phyloP scores from a whole-genome alignment of 1,140 invertebrate species.

The Tetraneura akinire region DNA sequence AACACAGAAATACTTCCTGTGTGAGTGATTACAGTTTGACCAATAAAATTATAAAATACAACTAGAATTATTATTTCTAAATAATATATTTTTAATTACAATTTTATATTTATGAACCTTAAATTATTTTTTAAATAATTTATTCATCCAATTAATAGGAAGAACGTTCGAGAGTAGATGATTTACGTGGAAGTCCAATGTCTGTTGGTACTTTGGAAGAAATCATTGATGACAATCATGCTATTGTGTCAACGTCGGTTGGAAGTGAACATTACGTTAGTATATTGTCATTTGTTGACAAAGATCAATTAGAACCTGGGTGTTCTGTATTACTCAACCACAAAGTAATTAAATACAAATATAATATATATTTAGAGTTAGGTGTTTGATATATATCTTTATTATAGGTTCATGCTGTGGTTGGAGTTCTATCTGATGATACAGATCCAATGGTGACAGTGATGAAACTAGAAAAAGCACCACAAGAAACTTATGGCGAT shows the following conservation, averaged over 20 bases:
- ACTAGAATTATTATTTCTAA: too few species aligned
- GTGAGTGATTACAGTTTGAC: too few species aligned
- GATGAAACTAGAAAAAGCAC: conserved; percentile 99
- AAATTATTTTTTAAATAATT: too few species aligned
- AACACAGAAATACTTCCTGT: too few species aligned
- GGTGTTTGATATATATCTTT: conserved; percentile 16
- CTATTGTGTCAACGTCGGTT: conserved; percentile 99
- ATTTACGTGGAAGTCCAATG: conserved; percentile 98
- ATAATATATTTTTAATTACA: too few species aligned
- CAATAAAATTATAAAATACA: too few species aligned
- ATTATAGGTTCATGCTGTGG: conserved; percentile 85
- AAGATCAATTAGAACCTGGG: conserved; percentile 98
- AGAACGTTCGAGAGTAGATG: conserved; percentile 96
- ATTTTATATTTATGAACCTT: too few species aligned
- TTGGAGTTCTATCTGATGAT: conserved; percentile 97
- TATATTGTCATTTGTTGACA: conserved; percentile 99
- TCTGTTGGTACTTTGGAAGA: conserved; percentile 99
- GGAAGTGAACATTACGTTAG: conserved; percentile 99
- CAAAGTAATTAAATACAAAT: conserved; percentile 69
- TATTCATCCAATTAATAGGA: conserved; percentile 63
- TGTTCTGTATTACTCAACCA: conserved; percentile 98
- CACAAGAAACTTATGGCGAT: conserved; percentile 99
- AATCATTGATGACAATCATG: conserved; percentile 99
- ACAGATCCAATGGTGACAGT: conserved; percentile 99
- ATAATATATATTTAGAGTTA: not conserved